phyloP scores from a whole-genome alignment of 2,797 vertebrate genomes.

The Sylvia borin region DNA sequence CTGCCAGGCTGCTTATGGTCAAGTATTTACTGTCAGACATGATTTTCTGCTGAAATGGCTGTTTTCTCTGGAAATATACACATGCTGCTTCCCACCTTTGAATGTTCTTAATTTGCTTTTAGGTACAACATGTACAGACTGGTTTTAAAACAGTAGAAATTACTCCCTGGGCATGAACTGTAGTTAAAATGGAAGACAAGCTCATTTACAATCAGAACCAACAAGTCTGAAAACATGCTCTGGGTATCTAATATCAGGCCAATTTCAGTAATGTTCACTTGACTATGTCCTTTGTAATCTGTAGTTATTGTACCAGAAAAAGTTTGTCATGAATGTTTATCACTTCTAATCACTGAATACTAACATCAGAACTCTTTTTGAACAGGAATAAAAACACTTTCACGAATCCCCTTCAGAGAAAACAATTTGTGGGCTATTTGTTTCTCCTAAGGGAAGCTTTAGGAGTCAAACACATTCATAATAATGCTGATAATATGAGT shows the following conservation, averaged over 20 bases:
- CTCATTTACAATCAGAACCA: slow-evolving; percentile 27
- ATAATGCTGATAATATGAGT: neutral
- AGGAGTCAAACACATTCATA: neutral
- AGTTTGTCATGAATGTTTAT: neutral
- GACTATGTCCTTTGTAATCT: neutral
- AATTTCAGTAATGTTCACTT: neutral
- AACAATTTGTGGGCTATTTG: neutral
- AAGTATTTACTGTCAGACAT: neutral
- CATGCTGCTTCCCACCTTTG: neutral
- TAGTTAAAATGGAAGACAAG: slow-evolving; percentile 32
- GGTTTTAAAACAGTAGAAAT: slow-evolving; percentile 30
- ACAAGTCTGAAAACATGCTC: neutral
- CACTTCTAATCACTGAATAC: neutral
- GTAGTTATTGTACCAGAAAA: slow-evolving; percentile 9
- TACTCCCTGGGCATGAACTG: slow-evolving; percentile 25
- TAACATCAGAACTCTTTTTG: neutral
- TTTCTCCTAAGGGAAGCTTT: neutral
- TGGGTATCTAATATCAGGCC: neutral
- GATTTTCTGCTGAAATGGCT: slow-evolving; percentile 16
- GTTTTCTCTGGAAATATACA: slow-evolving; percentile 8
- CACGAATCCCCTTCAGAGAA: neutral
- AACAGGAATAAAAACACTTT: neutral
- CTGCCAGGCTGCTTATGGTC: neutral
- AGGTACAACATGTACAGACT: slow-evolving; percentile 28
- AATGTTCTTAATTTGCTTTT: slow-evolving; percentile 13